Evolutionary conservation across 23 tunicate species (phyloP), one percentile per base, ranked within the genome.

Genomic region (Oikopleura vanhoeffeni): DNA sequence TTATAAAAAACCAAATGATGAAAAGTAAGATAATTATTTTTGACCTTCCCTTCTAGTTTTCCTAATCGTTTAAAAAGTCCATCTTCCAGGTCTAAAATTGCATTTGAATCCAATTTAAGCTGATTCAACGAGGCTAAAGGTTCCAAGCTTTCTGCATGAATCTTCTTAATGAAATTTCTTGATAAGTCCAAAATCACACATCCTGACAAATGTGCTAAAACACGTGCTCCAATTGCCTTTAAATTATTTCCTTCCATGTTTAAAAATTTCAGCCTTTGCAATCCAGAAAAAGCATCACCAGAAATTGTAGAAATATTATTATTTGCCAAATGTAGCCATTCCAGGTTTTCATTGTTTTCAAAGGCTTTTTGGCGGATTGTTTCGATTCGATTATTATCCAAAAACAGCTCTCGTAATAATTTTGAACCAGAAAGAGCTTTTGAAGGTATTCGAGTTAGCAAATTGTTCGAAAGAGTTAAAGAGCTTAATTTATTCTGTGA

Each of bases 231-330:
- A 30, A 71, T 71, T 4, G 79, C 79, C 79, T 71, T 71, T 18
- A 71, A 2, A 3, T 28, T 3, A 71, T 71, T 71, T 38, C 79
- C 79, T 32, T 71, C 79, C 79, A 71, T 18, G 32, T 71, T 71
- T 38, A 71, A 71, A 30, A 71, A 71, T 71, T 30, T 18, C 27
- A 71, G 38, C 79, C 32, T 18, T 13, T 71, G 27, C 34, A 71
- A 30, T 18, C 79, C 79, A 3, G 38, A 32, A 71, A 71, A 71
- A 18, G 79, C 79, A 30, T 71, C 79, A 38, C 79, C 79, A 28
- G 79, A 18, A 71, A 71, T 71, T 30, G 35, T 71, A 33, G 79
- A 71, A 71, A 71, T 71, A 71, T 71, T 71, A 71, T 71, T 71
- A 71, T 71, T 33, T 4, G 79, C 79, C 27, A 71, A 30, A 32